Base-by-base conservation (phyloP, 2,888 invertebrate genomes). In the Notodonta ziczac region DNA sequence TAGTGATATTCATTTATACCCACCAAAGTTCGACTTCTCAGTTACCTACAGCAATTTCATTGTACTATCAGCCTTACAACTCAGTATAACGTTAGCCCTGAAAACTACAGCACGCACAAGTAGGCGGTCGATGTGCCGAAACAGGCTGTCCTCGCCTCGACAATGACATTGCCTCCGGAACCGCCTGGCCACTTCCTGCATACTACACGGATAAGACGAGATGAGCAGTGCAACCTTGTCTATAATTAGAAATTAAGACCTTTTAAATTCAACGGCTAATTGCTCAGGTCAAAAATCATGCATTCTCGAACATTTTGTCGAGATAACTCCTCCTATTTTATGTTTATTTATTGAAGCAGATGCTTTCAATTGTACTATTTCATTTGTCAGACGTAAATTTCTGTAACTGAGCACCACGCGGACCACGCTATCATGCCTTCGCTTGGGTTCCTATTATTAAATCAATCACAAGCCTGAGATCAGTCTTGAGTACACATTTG, bases 81-180 rank as follows among this genome's bases (percentile, higher is more conserved):
- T 24, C 2, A 24, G n/a, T 35, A n/a, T 46, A 46, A 4, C 2
- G 13, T n/a, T n/a, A 46, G 46, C 46, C 60, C 58, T 59, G 16
- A 32, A 55, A 10, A 14, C 16, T 44, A 39, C 9, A 35, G 24
- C 32, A 57, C 24, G 54, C 44, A 50, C 14, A 58, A 64, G 62
- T 63, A 67, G 73, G 62, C 76, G 83, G 80, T 82, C 78, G 80
- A 80, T 78, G 80, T 69, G 76, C 75, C 79, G 74, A 82, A 81
- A 77, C 80, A 72, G 78, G 77, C 77, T 66, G 67, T 62, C 90
- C 91, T 90, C 86, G 86, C 59, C 51, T 58, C 74, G 87, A 76
- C 90, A 88, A 86, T 90, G 91, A 90, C 90, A 90, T 91, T 91
- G 90, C 78, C 71, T 73, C 86, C 89, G 89, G 89, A 90, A 90